These are phyloP conservation scores for Caradrina kadenii DNA, from an alignment of 2,888 invertebrate genomes.

Conservation along the genomic window DNA sequence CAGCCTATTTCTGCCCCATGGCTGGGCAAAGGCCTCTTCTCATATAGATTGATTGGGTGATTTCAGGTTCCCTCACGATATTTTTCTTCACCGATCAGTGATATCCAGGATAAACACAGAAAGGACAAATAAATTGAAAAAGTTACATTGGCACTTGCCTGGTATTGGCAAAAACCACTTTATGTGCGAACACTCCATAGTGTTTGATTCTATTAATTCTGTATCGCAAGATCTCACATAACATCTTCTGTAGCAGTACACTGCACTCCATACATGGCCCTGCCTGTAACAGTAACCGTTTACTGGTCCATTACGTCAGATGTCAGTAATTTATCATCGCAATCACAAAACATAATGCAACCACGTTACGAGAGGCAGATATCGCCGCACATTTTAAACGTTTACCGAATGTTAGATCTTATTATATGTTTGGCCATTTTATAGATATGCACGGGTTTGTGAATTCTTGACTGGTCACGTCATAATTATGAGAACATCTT, in stretches of 20 bases:
- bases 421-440: conserved; percentile 39
- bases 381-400: conserved; percentile 30
- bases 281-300: conserved; percentile 19
- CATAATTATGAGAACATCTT: conserved; percentile 53
- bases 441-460: conserved; percentile 14
- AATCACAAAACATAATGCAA: conserved; percentile 45
- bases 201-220: not conserved
- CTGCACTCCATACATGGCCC: conserved; percentile 9
- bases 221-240: not conserved
- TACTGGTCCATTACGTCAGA: conserved; percentile 41
- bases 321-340: conserved; percentile 43
- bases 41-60: too few relatives aligned
- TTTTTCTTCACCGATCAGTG: too few relatives aligned
- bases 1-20: too few relatives aligned
- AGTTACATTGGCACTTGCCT: too few relatives aligned
- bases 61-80: too few relatives aligned
- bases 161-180: too few relatives aligned
- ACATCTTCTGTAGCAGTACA: conserved; percentile 17
- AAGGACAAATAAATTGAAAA: too few relatives aligned
- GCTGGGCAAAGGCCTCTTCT: too few relatives aligned
- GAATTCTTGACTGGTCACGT: conserved; percentile 60
- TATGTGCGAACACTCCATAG: too few relatives aligned
- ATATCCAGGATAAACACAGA: too few relatives aligned
- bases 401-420: conserved; percentile 44
- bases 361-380: conserved; percentile 30